Percentiles rank a stretch among this genome's conserved stretches.
phyloP scores from a whole-genome alignment of 2,888 invertebrate genomes.

The Idaea biselata region DNA sequence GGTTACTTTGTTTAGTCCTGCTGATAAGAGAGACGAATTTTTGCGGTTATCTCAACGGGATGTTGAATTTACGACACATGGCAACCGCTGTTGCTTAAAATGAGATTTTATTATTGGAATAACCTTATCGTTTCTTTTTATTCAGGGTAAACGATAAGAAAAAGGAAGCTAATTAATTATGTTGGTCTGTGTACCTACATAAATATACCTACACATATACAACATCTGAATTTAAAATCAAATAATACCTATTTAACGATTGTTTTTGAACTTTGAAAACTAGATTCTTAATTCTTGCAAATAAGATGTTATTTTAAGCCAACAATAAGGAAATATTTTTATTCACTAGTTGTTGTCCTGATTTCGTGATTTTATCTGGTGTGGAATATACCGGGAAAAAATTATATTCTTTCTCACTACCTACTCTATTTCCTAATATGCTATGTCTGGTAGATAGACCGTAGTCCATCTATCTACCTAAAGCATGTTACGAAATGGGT shows the following conservation, averaged over 20 bases:
- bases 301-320: background rate
- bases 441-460: too few species aligned
- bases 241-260: background rate
- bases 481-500: too few species aligned
- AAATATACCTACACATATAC: background rate
- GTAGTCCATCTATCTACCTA: too few species aligned
- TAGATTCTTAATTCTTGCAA: background rate
- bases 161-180: background rate
- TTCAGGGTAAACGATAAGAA: background rate
- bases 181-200: background rate
- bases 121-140: background rate
- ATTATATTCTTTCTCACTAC: too few species aligned
- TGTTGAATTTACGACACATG: background rate
- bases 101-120: background rate
- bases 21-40: background rate
- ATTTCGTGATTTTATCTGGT: too few species aligned
- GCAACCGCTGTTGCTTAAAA: background rate
- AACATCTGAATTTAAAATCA: background rate
- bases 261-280: background rate
- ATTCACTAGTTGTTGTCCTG: too few species aligned
- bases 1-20: conserved; percentile 18
- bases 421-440: too few species aligned
- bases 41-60: background rate
- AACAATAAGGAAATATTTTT: background rate
- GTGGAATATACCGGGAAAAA: too few species aligned